Conservation (phyloP, 2,797 vertebrate genomes). For the Cetoscarus ocellatus region DNA sequence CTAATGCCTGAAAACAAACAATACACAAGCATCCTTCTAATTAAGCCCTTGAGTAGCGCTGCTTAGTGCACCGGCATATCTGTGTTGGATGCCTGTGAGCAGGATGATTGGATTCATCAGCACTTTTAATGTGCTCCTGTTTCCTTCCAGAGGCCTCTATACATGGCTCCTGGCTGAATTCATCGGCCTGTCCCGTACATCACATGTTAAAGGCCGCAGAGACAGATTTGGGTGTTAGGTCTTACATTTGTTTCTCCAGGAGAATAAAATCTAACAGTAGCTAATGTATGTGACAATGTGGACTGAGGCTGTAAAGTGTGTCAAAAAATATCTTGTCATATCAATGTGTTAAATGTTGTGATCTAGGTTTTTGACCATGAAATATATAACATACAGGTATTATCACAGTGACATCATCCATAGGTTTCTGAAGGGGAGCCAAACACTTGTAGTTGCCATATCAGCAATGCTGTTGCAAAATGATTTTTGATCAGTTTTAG, state of each 20-base stretch:
- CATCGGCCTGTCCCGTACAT: slow-evolving; percentile 55
- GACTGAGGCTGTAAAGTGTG: slow-evolving; percentile 8
- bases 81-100: slow-evolving; percentile 79
- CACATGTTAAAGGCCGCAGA: slow-evolving; percentile 47
- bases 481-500: no score
- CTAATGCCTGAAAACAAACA: slow-evolving; percentile 84
- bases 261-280: slow-evolving; percentile 50
- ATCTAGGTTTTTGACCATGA: background rate
- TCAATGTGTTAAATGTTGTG: slow-evolving; percentile 13
- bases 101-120: slow-evolving; percentile 82
- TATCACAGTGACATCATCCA: no score
- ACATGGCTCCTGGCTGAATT: slow-evolving; percentile 59
- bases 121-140: slow-evolving; percentile 75
- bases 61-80: slow-evolving; percentile 76
- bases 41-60: slow-evolving; percentile 83
- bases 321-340: slow-evolving; percentile 14
- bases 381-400: no score
- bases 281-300: slow-evolving; percentile 24
- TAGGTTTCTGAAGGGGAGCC: no score
- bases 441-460: no score
- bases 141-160: slow-evolving; percentile 65
- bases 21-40: slow-evolving; percentile 81
- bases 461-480: no score
- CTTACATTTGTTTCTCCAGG: slow-evolving; percentile 45
- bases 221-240: slow-evolving; percentile 39